Conservation (phyloP, 2,888 invertebrate genomes). For the Zhuqinia jingwanae region DNA sequence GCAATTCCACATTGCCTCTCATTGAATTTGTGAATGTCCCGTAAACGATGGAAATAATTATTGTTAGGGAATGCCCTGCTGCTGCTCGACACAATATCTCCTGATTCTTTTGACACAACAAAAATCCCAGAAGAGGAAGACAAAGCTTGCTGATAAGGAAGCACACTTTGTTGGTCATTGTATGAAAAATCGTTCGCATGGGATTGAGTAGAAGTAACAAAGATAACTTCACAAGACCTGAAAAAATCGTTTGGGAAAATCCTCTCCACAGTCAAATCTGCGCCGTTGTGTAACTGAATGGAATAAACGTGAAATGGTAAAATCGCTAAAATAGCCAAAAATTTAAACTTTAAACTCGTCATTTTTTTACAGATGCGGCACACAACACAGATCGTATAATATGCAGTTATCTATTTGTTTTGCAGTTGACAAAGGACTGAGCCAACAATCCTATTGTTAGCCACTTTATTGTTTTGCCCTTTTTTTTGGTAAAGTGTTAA, state of each 20-base stretch:
- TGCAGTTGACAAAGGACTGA: too few species aligned
- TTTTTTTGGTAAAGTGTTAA: too few species aligned
- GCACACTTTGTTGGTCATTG: neutral
- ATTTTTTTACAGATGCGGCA: too few species aligned
- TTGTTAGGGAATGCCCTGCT: too few species aligned
- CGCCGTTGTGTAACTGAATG: neutral
- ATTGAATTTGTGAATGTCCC: slow-evolving; percentile 17
- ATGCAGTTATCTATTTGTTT: too few species aligned
- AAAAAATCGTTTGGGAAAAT: neutral
- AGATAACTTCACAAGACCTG: slow-evolving; percentile 4
- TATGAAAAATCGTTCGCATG: too few species aligned
- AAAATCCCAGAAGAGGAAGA: neutral
- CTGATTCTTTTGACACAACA: neutral
- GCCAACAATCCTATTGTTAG: too few species aligned
- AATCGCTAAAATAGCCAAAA: too few species aligned
- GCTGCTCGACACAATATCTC: neutral
- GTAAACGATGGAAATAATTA: neutral
- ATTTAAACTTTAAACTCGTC: too few species aligned
- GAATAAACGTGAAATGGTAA: too few species aligned
- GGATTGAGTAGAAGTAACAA: neutral
- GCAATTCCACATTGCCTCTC: neutral
- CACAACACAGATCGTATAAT: too few species aligned
- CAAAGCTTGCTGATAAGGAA: neutral
- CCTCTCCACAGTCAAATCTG: neutral
- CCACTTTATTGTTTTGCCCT: too few species aligned